Evolutionary conservation across 2,113 vertebrate species (phyloP).

Genomic region (Lophochroa leadbeateri): DNA sequence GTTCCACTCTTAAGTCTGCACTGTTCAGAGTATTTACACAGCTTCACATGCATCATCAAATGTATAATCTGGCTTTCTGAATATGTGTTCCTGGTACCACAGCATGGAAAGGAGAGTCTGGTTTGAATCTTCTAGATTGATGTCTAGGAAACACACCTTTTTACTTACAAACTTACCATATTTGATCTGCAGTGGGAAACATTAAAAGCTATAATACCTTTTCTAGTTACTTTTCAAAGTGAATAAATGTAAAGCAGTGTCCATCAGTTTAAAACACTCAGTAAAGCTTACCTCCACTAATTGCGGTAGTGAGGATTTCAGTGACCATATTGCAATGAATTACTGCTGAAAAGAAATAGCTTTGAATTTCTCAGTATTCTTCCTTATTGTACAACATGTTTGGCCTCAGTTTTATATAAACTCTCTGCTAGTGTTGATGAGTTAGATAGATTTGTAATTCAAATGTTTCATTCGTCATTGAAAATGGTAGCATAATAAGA

Average conservation of each 20-base stretch:
- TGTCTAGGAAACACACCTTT: background rate
- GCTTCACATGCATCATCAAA: background rate
- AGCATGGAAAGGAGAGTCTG: background rate
- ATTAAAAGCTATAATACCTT: background rate
- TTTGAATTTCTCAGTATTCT: background rate
- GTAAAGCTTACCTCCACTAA: background rate
- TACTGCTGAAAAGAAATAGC: background rate
- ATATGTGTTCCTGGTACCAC: background rate
- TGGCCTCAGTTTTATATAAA: background rate
- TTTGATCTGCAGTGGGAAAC: background rate
- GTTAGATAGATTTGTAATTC: background rate
- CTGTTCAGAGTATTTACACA: background rate
- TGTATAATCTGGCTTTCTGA: background rate
- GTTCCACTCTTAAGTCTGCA: background rate
- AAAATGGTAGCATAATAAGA: background rate
- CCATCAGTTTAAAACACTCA: background rate
- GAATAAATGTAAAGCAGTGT: background rate
- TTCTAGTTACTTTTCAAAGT: background rate
- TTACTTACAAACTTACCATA: background rate
- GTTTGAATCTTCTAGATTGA: background rate
- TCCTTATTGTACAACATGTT: background rate
- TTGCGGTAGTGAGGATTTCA: background rate
- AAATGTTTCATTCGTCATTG: background rate
- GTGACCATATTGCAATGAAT: background rate
- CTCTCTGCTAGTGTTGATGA: background rate